These are phyloP conservation scores for Sycophila sp. DNA, from an alignment of 1,140 invertebrate genomes.

Conservation along the genomic window DNA sequence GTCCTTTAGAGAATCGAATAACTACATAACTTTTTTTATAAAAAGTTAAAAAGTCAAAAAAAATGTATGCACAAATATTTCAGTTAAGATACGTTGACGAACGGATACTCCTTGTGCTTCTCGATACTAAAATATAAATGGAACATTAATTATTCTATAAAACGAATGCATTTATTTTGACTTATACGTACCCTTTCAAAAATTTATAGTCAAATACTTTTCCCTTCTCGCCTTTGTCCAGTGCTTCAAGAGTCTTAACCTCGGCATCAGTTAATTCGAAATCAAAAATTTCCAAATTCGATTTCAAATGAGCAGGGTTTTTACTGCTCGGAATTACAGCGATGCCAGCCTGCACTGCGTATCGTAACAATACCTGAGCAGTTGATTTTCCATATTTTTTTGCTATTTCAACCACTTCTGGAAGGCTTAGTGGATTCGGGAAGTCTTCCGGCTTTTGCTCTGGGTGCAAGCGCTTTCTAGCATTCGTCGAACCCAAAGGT, in stretches of 20 bases:
- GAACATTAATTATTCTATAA: background rate
- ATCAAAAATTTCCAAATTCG: constrained; percentile 72
- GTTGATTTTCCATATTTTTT: constrained; percentile 74
- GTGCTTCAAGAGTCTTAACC: constrained; percentile 60
- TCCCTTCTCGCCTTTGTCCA: constrained; percentile 68
- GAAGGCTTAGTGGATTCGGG: constrained; percentile 76
- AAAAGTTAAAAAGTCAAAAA: too few relatives aligned
- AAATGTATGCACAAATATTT: too few relatives aligned
- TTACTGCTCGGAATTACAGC: constrained; percentile 87
- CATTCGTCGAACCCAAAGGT: constrained; percentile 79
- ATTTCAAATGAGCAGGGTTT: constrained; percentile 74
- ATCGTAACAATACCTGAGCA: constrained; percentile 75
- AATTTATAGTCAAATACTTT: constrained; percentile 70
- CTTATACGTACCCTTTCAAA: constrained; percentile 65
- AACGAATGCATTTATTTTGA: too few relatives aligned
- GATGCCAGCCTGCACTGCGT: constrained; percentile 77
- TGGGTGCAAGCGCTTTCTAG: constrained; percentile 54
- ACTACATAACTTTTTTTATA: too few relatives aligned
- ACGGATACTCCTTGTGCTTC: constrained; percentile 70
- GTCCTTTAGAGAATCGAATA: too few relatives aligned
- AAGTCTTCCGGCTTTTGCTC: constrained; percentile 69
- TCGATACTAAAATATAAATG: constrained; percentile 57
- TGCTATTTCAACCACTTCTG: constrained; percentile 75
- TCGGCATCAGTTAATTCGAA: constrained; percentile 68
- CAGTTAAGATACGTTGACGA: constrained; percentile 44